These are phyloP conservation scores for Phocides pigmalion DNA, from an alignment of 1,140 invertebrate genomes.

Conservation along the genomic window DNA sequence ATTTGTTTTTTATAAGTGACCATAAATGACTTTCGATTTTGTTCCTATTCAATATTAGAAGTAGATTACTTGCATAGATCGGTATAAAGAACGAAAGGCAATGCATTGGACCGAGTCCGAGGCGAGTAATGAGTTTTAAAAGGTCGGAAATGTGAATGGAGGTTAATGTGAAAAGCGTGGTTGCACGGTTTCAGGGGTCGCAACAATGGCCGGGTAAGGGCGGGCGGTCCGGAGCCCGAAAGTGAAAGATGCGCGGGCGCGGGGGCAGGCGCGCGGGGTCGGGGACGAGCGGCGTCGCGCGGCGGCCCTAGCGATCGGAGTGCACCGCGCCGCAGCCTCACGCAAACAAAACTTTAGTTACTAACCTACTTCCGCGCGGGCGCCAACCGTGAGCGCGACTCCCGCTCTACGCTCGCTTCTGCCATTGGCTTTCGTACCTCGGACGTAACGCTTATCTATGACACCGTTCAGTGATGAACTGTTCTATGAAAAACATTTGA, in stretches of 20 bases:
- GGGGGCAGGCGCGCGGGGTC: slow-evolving; percentile 49
- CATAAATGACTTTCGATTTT: no score
- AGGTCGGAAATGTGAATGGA: slow-evolving; percentile 42
- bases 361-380: slow-evolving; percentile 83
- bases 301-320: slow-evolving; percentile 57
- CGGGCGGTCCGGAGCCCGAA: slow-evolving; percentile 56
- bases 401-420: slow-evolving; percentile 59
- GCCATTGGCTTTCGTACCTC: slow-evolving; percentile 40
- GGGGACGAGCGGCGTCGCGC: slow-evolving; percentile 56
- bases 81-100: neutral
- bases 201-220: slow-evolving; percentile 55
- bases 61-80: no score
- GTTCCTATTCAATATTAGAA: no score
- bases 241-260: slow-evolving; percentile 60
- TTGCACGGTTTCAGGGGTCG: slow-evolving; percentile 46
- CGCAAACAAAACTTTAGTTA: slow-evolving; percentile 83
- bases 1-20: no score
- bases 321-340: slow-evolving; percentile 80
- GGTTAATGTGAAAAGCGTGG: slow-evolving; percentile 42
- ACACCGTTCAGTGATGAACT: slow-evolving; percentile 74
- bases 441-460: slow-evolving; percentile 54
- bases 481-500: slow-evolving; percentile 58
- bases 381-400: slow-evolving; percentile 73
- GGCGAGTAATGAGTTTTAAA: slow-evolving; percentile 13
- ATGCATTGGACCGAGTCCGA: slow-evolving; percentile 2